phyloP scores from a whole-genome alignment of 2,113 vertebrate species.

The Xerus inauris region DNA sequence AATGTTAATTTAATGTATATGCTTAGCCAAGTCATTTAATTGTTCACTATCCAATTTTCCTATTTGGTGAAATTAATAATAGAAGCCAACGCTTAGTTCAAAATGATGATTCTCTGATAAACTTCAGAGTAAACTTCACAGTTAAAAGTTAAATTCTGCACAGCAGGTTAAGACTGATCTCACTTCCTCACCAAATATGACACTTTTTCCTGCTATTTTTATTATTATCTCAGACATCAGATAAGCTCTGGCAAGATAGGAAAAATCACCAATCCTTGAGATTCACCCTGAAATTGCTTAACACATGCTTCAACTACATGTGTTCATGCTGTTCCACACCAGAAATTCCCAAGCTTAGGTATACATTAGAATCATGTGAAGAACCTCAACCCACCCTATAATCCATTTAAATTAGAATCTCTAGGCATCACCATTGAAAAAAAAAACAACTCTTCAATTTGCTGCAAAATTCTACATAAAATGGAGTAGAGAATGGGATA shows the following conservation, averaged over 20 bases:
- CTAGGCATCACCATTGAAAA: neutral
- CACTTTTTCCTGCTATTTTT: neutral
- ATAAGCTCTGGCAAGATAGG: neutral
- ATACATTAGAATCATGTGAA: neutral
- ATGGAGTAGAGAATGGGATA: neutral
- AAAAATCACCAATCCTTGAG: neutral
- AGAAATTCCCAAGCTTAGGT: neutral
- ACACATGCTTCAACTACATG: neutral
- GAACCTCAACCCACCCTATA: neutral
- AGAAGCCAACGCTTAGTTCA: neutral
- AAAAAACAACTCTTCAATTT: neutral
- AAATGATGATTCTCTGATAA: neutral
- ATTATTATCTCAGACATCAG: neutral
- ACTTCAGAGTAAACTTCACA: neutral
- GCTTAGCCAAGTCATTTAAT: neutral
- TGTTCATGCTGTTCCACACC: neutral
- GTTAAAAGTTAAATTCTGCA: neutral
- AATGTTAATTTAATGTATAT: neutral
- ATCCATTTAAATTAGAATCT: neutral
- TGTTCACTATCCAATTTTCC: neutral
- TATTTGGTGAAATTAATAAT: neutral
- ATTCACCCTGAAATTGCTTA: neutral
- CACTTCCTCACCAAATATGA: neutral
- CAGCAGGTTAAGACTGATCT: neutral
- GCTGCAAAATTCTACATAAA: neutral